phyloP scores from a whole-genome alignment of 2,113 vertebrate genomes.

The Serinus canaria region DNA sequence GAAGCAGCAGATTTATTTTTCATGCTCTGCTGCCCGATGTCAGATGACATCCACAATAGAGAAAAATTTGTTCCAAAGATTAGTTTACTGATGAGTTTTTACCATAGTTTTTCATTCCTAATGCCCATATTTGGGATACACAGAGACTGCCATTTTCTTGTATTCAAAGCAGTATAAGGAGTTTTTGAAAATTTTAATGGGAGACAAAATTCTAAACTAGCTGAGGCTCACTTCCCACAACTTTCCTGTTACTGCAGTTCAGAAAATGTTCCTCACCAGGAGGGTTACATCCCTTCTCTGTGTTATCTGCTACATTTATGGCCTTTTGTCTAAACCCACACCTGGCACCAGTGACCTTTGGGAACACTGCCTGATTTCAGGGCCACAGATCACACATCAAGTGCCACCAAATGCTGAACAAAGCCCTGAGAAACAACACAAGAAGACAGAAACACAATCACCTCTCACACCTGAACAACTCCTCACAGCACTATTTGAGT shows the following conservation, averaged over 20 bases:
- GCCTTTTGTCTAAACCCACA: not conserved
- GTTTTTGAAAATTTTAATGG: not conserved
- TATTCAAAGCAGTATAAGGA: not conserved
- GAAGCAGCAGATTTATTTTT: slow-evolving; percentile 30
- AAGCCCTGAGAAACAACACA: not conserved
- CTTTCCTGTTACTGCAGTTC: not conserved
- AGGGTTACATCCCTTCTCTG: not conserved
- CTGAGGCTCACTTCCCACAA: not conserved
- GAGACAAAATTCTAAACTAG: not conserved
- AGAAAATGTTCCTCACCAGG: not conserved
- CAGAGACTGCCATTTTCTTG: not conserved
- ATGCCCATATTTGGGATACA: not conserved
- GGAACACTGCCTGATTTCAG: not conserved
- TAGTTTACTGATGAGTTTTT: slow-evolving; percentile 41
- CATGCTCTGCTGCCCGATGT: slow-evolving; percentile 18
- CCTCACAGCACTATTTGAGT: not conserved
- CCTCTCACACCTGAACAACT: not conserved
- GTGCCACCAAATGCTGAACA: not conserved
- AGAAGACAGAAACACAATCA: not conserved
- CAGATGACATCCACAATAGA: slow-evolving; percentile 21
- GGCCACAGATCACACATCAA: not conserved
- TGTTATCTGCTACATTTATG: not conserved
- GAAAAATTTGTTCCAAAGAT: slow-evolving; percentile 21
- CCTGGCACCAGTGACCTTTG: not conserved
- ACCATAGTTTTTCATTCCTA: slow-evolving; percentile 13